These are phyloP conservation scores for Nesogale talazaci DNA, from an alignment of 2,113 vertebrate species.

Conservation along the genomic window DNA sequence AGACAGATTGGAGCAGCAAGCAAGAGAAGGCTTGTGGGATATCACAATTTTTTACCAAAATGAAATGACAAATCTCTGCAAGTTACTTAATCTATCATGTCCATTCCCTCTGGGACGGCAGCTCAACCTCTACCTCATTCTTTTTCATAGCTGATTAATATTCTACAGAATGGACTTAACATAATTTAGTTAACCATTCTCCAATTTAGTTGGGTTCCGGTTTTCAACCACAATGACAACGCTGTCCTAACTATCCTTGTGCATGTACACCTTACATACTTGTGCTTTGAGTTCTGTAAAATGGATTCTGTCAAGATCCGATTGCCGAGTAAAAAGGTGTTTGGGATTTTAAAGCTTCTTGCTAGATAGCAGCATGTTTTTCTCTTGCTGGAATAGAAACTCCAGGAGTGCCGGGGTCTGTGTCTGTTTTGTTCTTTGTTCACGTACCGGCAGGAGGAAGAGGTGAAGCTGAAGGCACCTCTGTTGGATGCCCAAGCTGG, in stretches of 20 bases:
- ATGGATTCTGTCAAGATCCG: too few relatives aligned
- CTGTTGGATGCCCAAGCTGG: not conserved
- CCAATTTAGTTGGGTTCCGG: conserved; percentile 13
- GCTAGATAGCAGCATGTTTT: not conserved
- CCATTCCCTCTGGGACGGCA: not conserved
- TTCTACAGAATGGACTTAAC: not conserved
- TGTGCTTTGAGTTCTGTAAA: not conserved
- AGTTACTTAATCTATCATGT: conserved; percentile 5
- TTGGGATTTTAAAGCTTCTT: not conserved
- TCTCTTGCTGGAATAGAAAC: conserved; percentile 22
- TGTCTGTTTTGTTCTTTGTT: conserved; percentile 35
- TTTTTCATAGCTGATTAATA: not conserved
- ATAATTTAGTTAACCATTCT: not conserved
- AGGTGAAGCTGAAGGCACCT: not conserved
- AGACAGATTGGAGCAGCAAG: not conserved
- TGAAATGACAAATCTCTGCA: not conserved
- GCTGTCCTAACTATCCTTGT: not conserved
- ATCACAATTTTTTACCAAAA: conserved; percentile 22
- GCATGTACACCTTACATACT: not conserved
- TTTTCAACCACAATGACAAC: not conserved
- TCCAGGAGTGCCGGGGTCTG: not conserved
- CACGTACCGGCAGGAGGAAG: not conserved
- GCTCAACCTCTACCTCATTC: not conserved
- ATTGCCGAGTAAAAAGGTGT: not conserved
- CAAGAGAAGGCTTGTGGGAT: not conserved